A percentile compares a stretch with the other conserved stretches of the same genome.
phyloP scores from a whole-genome alignment of 1,140 invertebrate genomes.

The Drosophila kanapiae region DNA sequence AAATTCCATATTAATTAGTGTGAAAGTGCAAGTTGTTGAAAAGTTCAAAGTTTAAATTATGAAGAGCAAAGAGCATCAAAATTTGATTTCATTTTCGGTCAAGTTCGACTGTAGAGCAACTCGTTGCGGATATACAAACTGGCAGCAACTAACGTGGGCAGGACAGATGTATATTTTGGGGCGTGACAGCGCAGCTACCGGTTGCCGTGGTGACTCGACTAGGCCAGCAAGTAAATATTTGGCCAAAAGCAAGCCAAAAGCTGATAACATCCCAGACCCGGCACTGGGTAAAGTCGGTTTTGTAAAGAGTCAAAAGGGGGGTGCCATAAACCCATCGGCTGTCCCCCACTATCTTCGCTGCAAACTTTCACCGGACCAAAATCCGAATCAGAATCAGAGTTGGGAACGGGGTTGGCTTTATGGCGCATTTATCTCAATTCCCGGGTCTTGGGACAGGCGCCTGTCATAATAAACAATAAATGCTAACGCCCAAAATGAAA shows the following conservation, averaged over 20 bases:
- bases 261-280: conserved; percentile 47
- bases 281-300: background rate
- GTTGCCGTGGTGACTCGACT: conserved; percentile 25
- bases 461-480: conserved; percentile 78
- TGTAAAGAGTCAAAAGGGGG: conserved; percentile 46
- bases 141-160: background rate
- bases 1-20: conserved; percentile 5
- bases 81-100: conserved; percentile 16
- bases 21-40: background rate
- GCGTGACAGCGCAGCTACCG: conserved; percentile 28
- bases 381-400: background rate
- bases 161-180: conserved; percentile 2
- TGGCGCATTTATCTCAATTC: conserved; percentile 80
- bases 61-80: background rate
- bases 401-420: conserved; percentile 48
- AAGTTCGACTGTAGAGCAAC: conserved; percentile 15
- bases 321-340: conserved; percentile 47
- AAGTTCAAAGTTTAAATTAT: conserved; percentile 20
- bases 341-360: conserved; percentile 15
- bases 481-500: conserved; percentile 74
- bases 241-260: conserved; percentile 20
- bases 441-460: conserved; percentile 19
- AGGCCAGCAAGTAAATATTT: conserved; percentile 47
- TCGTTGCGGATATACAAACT: conserved; percentile 1
- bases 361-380: conserved; percentile 54